Conservation (phyloP, 2,113 vertebrate genomes). For the Microcebus lehilahytsara region DNA sequence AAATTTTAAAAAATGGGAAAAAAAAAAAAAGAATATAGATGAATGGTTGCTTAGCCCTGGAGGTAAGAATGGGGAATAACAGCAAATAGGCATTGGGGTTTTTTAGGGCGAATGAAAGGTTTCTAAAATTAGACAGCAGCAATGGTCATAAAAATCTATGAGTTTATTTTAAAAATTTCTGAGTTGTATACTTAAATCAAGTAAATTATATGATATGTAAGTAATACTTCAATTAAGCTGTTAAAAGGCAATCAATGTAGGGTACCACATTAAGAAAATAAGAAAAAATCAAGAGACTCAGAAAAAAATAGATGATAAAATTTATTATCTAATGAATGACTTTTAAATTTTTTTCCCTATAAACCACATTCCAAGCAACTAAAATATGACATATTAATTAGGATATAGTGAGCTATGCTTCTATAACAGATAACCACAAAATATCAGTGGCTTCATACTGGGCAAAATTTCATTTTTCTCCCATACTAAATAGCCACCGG, state of each 20-base stretch:
- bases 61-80: not conserved
- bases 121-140: not conserved
- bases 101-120: not conserved
- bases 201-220: not conserved
- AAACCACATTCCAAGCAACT: not conserved
- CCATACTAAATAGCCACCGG: not conserved
- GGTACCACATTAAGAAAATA: not conserved
- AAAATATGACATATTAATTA: not conserved
- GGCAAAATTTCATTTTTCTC: not conserved
- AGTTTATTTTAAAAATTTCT: conserved; percentile 9
- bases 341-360: not conserved
- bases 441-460: not conserved
- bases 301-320: not conserved
- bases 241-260: not conserved
- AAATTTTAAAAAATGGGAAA: too few relatives aligned
- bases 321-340: not conserved
- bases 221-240: not conserved
- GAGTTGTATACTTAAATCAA: not conserved
- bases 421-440: not conserved
- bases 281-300: not conserved
- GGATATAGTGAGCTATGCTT: not conserved
- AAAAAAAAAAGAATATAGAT: not conserved
- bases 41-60: not conserved
- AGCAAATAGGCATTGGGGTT: not conserved
- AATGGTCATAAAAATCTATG: not conserved